These are phyloP conservation scores for Lepisosteus osseus DNA, from an alignment of 2,113 vertebrate genomes.

Conservation along the genomic window DNA sequence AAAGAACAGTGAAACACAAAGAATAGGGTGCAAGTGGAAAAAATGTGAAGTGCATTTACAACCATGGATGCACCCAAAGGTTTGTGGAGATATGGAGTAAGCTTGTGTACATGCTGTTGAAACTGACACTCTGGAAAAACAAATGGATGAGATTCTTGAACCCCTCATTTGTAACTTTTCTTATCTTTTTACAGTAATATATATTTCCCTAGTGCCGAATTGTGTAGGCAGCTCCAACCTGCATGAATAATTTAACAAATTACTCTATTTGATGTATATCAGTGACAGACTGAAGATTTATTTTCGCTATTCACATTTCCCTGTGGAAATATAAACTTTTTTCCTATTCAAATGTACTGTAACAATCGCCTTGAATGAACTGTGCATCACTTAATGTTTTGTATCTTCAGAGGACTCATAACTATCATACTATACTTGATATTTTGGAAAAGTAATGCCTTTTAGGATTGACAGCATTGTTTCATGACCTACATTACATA, in stretches of 20 bases:
- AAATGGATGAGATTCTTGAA: no score
- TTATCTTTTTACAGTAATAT: no score
- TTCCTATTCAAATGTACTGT: slow-evolving; percentile 29
- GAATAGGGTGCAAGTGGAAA: no score
- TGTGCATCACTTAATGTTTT: slow-evolving; percentile 17
- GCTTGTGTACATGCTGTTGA: no score
- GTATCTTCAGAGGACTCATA: slow-evolving; percentile 23
- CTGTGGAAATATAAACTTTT: not conserved
- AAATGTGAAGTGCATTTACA: no score
- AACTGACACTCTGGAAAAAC: no score
- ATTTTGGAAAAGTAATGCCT: not conserved
- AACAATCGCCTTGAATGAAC: slow-evolving; percentile 26
- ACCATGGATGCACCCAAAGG: no score
- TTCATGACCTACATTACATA: not conserved
- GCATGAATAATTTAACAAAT: slow-evolving; percentile 40
- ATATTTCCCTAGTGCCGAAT: not conserved
- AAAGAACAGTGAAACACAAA: no score
- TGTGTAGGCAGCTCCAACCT: slow-evolving; percentile 7
- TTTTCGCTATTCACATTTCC: slow-evolving; percentile 11
- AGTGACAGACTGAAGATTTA: slow-evolving; percentile 31
- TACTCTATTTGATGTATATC: slow-evolving; percentile 45
- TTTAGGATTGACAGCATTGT: not conserved
- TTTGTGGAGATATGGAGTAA: no score
- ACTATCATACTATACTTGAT: not conserved
- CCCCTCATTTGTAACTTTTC: no score